Evolutionary conservation across 2,888 invertebrate species (phyloP), one percentile per base, ranked within the genome.

Genomic region (Oxyscelio sp.): DNA sequence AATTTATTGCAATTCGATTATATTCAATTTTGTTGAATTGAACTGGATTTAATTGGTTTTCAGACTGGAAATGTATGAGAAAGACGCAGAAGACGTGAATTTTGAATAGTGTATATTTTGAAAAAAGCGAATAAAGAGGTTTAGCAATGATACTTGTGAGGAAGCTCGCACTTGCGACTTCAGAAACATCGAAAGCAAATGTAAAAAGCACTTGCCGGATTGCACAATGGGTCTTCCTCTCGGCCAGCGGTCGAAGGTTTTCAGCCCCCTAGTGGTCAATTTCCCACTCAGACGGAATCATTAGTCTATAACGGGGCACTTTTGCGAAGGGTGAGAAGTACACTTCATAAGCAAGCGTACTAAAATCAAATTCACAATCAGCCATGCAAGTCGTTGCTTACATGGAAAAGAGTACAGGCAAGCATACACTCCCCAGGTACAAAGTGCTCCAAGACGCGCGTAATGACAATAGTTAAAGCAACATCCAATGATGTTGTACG

Each of bases 221-320:
- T 59, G 70, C 77, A 77, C 77, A 85, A 85, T 85, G 83, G 56
- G 77, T 82, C 85, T 78, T 78, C 73, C 78, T 81, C 75, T 78
- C 58, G 85, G 79, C 85, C 87, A 87, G 80, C 83, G 90, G 89
- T 85, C 89, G 90, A 91, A 92, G 90, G 89, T 91, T 91, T 92
- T 92, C 86, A 85, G 85, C 78, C 88, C 89, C 87, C 89, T 90
- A 91, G 90, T 91, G 92, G 92, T 93, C 93, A 93, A 93, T 93
- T 93, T 93, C 90, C 93, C 92, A 92, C 93, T 94, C 93, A 93
- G 93, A 93, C 92, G 87, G 90, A 92, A 92, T 92, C 92, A 92
- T 92, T 93, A 93, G 91, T 90, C 91, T 91, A 91, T 90, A 87
- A 81, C 77, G 81, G 74, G 61, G 81, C 61, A 85, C 85, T 83